Conservation (phyloP, 2,113 vertebrate genomes). For the Tautogolabrus adspersus region DNA sequence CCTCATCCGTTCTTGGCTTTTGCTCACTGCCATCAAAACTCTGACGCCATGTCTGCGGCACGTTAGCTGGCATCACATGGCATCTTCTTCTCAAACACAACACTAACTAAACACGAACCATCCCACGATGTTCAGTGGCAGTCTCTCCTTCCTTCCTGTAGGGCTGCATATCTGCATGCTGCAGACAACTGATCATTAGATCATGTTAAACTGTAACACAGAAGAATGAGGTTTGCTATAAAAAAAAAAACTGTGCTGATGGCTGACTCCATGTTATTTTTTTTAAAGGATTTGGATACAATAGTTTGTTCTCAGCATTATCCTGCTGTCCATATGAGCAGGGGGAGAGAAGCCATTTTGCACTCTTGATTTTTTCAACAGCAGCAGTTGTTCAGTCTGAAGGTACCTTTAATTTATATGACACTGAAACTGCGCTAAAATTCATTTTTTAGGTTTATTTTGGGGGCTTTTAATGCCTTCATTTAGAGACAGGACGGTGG, state of each 20-base stretch:
- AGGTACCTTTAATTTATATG: too few species aligned
- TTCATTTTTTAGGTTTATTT: too few species aligned
- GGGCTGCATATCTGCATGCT: slow-evolving; percentile 60
- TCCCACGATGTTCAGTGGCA: neutral
- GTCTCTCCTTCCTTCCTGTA: slow-evolving; percentile 62
- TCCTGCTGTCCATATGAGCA: neutral
- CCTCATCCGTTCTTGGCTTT: neutral
- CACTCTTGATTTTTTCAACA: neutral
- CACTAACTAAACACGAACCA: neutral
- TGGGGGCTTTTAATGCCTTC: too few species aligned
- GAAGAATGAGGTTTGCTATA: neutral
- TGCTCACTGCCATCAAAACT: neutral
- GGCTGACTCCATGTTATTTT: too few species aligned
- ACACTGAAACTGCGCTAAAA: too few species aligned
- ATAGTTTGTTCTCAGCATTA: neutral
- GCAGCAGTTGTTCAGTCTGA: too few species aligned
- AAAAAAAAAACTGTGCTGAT: too few species aligned
- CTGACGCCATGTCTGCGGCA: neutral
- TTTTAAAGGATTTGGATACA: too few species aligned
- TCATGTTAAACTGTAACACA: slow-evolving; percentile 50
- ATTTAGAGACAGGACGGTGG: too few species aligned
- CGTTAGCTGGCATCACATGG: neutral
- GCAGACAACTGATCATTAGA: slow-evolving; percentile 70
- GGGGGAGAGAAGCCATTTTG: neutral
- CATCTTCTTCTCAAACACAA: neutral